A percentile compares a stretch with the other conserved stretches of the same genome.
phyloP scores from a whole-genome alignment of 2,888 invertebrate species.

The Tetramorium bicarinatum region DNA sequence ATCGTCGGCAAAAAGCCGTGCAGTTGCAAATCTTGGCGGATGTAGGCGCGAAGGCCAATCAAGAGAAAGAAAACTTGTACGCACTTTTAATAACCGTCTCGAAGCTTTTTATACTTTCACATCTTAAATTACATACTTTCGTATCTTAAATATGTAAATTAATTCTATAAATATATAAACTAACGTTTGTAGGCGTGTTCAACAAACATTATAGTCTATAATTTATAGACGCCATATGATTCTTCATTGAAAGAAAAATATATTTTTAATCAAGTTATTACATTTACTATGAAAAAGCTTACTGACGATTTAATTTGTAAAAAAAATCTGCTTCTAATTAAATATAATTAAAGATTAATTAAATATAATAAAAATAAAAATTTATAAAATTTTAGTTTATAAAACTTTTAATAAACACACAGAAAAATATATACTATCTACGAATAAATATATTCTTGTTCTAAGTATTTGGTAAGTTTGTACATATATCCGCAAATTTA shows the following conservation, averaged over 20 bases:
- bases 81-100: slow-evolving; percentile 1
- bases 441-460: no score
- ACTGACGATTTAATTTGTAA: neutral
- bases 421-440: no score
- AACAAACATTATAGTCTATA: neutral
- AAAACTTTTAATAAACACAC: neutral
- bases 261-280: neutral
- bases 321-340: neutral
- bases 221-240: neutral
- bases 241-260: neutral
- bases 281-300: neutral
- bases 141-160: neutral
- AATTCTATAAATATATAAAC: neutral
- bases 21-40: slow-evolving; percentile 16
- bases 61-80: neutral
- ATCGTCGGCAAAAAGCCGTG: neutral
- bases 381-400: neutral
- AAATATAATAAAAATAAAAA: slow-evolving; percentile 1
- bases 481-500: no score
- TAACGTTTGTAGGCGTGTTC: neutral
- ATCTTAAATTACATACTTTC: no score
- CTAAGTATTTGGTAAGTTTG: no score
- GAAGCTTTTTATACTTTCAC: neutral
- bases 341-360: neutral
- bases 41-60: neutral